Percentiles rank a stretch among this genome's conserved stretches.
These are phyloP conservation scores for Mustela nigripes DNA, from an alignment of 2,113 vertebrate species.

Conservation along the genomic window DNA sequence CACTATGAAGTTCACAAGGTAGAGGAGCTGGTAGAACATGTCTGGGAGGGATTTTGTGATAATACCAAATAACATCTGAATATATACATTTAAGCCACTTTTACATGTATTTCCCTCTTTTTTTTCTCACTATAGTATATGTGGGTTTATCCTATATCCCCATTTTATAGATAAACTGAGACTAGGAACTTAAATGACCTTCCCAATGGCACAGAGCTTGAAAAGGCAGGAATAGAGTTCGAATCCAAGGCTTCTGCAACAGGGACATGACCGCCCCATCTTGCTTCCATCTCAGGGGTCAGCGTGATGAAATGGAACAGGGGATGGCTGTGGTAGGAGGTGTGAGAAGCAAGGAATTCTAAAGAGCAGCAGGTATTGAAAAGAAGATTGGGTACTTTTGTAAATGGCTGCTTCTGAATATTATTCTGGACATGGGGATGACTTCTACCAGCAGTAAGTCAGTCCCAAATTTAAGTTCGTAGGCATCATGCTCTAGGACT, in stretches of 20 bases:
- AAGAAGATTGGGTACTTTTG: neutral
- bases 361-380: neutral
- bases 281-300: neutral
- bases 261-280: neutral
- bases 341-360: neutral
- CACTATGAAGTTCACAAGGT: neutral
- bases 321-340: neutral
- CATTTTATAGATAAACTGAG: neutral
- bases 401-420: neutral
- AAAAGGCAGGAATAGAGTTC: neutral
- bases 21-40: neutral
- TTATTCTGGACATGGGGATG: neutral
- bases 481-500: rapidly evolving
- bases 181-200: neutral
- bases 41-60: neutral
- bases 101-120: neutral
- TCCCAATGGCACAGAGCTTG: neutral
- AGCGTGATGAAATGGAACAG: neutral
- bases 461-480: neutral
- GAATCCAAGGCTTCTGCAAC: neutral
- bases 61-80: neutral
- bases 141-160: neutral
- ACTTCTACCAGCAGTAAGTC: neutral
- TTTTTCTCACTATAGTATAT: neutral
- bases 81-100: constrained; percentile 7